Evolutionary conservation across 2,888 invertebrate species (phyloP), one percentile per base, ranked within the genome.

Genomic region (Drosophila leonis): DNA sequence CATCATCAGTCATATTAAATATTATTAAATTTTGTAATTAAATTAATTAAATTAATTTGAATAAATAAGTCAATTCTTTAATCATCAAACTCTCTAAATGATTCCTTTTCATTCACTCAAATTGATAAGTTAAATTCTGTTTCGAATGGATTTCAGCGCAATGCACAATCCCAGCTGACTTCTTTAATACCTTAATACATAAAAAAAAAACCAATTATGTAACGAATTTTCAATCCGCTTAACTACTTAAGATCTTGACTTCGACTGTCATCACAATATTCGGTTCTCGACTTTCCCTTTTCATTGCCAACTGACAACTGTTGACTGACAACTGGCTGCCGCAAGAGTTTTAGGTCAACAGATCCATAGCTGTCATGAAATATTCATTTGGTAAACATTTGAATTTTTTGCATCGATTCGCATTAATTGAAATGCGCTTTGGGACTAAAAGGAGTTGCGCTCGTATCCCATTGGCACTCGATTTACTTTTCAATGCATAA

Each of bases 401-500:
- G 42, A 41, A 7, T 49, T 60, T 12, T 18, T 20, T 31, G 1
- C 42, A 44, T 35, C 31, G 15, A 39, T 41, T 31, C 10, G 10
- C 41, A 48, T 48, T 10, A 37, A 55, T 42, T 67, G 31, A 18
- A 49, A 37, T 37, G 33, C 48, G 0, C 9, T 29, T 39, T 48
- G 37, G 15, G 37, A 4, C 33, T 18, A 37, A 29, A 35, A 56
- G 49, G 18, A 37, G 18, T 24, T 42, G 39, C 57, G 12, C 18
- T 42, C 55, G 20, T 48, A 54, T 49, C 54, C 20, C 55, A 35
- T 39, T 49, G 33, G 37, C 44, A 46, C 15, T 51, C 42, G 33
- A 27, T 24, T 62, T 24, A 31, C 18, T 39, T 39, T 12, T 12
- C 4, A 61, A 54, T 59, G 73, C 70, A 72, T 66, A 72, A 75